Conservation (phyloP, 2,797 vertebrate genomes). For the Picus viridis region DNA sequence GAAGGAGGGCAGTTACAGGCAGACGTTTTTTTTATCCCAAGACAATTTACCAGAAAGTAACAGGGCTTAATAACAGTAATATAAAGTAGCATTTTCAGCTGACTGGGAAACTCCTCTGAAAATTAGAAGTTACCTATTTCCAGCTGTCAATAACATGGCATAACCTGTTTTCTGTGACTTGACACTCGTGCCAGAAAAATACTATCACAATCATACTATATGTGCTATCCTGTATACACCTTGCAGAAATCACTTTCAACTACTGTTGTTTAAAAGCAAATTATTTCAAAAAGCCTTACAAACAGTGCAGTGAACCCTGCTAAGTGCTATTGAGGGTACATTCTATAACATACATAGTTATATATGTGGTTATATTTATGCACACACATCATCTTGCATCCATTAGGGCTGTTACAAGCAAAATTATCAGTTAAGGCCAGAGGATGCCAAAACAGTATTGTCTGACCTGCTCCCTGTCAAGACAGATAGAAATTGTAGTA, state of each 20-base stretch:
- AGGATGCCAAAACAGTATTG: constrained; percentile 41
- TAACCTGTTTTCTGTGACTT: neutral
- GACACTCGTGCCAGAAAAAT: neutral
- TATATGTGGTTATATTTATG: neutral
- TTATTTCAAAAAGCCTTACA: constrained; percentile 15
- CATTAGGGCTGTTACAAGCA: constrained; percentile 13
- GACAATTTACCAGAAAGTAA: neutral
- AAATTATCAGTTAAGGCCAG: constrained; percentile 51
- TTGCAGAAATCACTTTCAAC: constrained; percentile 54
- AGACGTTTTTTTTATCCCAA: constrained; percentile 1
- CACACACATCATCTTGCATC: constrained; percentile 15
- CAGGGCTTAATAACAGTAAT: neutral
- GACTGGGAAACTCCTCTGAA: neutral
- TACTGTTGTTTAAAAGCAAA: neutral
- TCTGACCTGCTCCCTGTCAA: neutral
- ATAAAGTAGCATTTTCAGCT: neutral
- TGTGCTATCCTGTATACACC: neutral
- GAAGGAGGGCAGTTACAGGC: neutral
- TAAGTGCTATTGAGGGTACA: constrained; percentile 10
- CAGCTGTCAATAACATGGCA: neutral
- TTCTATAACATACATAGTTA: neutral
- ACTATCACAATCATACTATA: neutral
- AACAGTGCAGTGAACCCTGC: constrained; percentile 17
- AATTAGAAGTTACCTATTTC: neutral
- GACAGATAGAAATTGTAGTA: neutral